Percentiles rank a stretch among this genome's conserved stretches.
These are phyloP conservation scores for Crossaster papposus DNA, from an alignment of 53 echinoderm and acorn worm genomes.

Conservation along the genomic window DNA sequence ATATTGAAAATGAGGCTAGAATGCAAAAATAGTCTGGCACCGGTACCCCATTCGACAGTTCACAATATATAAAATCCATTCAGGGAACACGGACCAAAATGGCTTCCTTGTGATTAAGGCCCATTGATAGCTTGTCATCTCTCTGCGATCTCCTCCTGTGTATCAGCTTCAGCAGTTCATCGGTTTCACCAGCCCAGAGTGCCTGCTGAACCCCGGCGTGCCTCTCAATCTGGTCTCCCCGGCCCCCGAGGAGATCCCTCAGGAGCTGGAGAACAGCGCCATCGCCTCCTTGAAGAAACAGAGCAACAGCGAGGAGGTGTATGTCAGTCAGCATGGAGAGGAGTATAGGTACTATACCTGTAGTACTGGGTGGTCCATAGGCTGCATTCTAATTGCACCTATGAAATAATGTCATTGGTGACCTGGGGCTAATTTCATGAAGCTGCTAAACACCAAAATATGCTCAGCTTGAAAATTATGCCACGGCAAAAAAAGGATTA, in stretches of 20 bases:
- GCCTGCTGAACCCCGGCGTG: slow-evolving; percentile 83
- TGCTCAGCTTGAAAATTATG: too few species aligned
- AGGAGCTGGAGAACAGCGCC: slow-evolving; percentile 77
- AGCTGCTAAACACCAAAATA: too few species aligned
- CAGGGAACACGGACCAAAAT: too few species aligned
- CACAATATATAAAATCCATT: too few species aligned
- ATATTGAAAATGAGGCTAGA: too few species aligned
- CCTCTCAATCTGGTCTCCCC: slow-evolving; percentile 89
- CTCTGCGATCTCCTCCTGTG: background rate
- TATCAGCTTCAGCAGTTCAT: slow-evolving; percentile 89
- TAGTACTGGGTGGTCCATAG: background rate
- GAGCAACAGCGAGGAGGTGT: slow-evolving; percentile 78
- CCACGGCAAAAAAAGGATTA: too few species aligned
- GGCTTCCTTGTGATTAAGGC: too few species aligned
- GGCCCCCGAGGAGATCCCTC: slow-evolving; percentile 86
- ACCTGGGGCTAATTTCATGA: too few species aligned
- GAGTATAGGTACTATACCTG: slow-evolving; percentile 70
- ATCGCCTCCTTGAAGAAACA: slow-evolving; percentile 75
- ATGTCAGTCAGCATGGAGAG: slow-evolving; percentile 71
- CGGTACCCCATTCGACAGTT: too few species aligned
- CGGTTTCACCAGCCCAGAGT: slow-evolving; percentile 95
- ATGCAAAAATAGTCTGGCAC: too few species aligned
- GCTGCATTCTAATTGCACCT: too few species aligned
- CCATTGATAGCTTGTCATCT: background rate
- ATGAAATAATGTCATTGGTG: too few species aligned